Conservation (phyloP, 2,113 vertebrate species). For the Rhinopomastus cyanomelas region DNA sequence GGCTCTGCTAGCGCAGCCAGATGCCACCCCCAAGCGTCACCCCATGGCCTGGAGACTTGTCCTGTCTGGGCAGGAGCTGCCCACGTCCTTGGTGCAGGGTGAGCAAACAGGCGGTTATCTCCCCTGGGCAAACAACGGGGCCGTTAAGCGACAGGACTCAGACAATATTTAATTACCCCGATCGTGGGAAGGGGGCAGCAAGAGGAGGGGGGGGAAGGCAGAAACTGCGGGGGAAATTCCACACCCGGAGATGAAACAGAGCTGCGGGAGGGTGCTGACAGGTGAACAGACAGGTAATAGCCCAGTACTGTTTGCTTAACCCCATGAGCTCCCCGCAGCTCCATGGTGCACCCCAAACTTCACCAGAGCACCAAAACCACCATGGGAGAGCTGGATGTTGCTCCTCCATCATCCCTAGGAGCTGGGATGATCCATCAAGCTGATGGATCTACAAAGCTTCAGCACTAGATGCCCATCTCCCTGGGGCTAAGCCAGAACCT, state of each 20-base stretch:
- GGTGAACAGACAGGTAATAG: constrained; percentile 74
- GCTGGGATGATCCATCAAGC: background rate
- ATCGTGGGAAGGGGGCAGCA: constrained; percentile 19
- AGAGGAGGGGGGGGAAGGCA: background rate
- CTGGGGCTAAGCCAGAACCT: too few relatives aligned
- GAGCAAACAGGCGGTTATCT: constrained; percentile 69
- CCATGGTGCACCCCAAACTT: too few relatives aligned
- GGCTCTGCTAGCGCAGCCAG: background rate
- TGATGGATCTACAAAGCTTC: background rate
- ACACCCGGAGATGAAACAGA: constrained; percentile 61
- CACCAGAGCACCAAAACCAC: background rate
- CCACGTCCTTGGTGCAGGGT: constrained; percentile 55
- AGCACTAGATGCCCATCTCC: fast-evolving
- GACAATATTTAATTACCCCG: constrained; percentile 77
- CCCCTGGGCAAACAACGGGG: constrained; percentile 70
- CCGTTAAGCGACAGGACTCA: constrained; percentile 58
- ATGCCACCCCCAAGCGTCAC: background rate
- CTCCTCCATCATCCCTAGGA: background rate
- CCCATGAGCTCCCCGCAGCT: constrained; percentile 35
- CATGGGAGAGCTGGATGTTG: fast-evolving
- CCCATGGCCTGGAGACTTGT: background rate
- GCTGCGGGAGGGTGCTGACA: constrained; percentile 61
- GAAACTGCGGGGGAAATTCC: constrained; percentile 83
- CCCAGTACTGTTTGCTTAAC: constrained; percentile 65
- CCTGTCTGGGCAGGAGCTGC: constrained; percentile 16